These are phyloP conservation scores for Epinotia demarniana DNA, from an alignment of 2,888 invertebrate genomes.

Conservation along the genomic window DNA sequence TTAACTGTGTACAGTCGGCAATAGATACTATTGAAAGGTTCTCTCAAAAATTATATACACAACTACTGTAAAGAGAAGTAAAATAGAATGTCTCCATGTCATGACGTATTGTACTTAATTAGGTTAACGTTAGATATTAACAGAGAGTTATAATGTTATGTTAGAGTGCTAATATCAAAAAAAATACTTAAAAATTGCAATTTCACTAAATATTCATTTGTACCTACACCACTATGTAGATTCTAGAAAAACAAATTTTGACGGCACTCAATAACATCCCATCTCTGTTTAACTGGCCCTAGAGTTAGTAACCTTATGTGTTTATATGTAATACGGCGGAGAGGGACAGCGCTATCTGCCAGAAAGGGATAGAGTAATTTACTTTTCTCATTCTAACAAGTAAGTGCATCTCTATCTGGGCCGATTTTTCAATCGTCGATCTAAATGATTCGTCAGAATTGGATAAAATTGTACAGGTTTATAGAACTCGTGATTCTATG, in stretches of 20 bases:
- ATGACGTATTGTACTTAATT: conserved; percentile 64
- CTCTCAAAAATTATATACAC: neutral
- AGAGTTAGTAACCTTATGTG: neutral
- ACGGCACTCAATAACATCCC: too few relatives aligned
- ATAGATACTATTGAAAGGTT: neutral
- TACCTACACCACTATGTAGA: too few relatives aligned
- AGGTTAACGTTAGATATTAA: conserved; percentile 44
- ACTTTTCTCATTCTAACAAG: neutral
- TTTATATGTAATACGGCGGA: neutral
- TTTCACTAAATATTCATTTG: too few relatives aligned
- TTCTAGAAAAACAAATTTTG: too few relatives aligned
- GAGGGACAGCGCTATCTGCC: neutral
- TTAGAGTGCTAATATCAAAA: neutral
- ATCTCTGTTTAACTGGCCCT: neutral
- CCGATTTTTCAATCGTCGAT: too few relatives aligned
- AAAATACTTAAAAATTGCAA: too few relatives aligned
- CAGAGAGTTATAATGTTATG: too few relatives aligned
- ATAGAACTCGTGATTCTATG: too few relatives aligned
- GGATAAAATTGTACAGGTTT: too few relatives aligned
- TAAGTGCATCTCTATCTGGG: neutral
- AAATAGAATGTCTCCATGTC: neutral
- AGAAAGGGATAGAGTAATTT: neutral
- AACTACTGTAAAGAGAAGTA: neutral
- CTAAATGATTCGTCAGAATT: too few relatives aligned
- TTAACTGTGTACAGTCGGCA: neutral